Evolutionary conservation across 2,888 invertebrate species (phyloP).

Genomic region (Brachynemurus nebulosus): DNA sequence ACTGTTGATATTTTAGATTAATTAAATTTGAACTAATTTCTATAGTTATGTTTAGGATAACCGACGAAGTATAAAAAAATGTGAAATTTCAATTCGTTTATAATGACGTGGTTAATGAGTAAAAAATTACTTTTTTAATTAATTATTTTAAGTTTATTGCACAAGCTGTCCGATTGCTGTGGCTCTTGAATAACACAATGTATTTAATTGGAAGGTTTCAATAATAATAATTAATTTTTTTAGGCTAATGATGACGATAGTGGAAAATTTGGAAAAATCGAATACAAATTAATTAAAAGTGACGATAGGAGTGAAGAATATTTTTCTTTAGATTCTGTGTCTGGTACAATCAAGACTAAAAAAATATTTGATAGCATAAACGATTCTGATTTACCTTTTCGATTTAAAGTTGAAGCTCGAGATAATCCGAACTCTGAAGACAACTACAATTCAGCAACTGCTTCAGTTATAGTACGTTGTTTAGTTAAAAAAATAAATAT

Average conservation of each 20-base stretch:
- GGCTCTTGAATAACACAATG: not conserved
- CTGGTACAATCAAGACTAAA: conserved; percentile 63
- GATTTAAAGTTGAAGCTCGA: conserved; percentile 54
- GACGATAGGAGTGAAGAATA: conserved; percentile 37
- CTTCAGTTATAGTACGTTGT: conserved; percentile 50
- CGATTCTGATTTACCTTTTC: conserved; percentile 51
- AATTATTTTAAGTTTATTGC: not conserved
- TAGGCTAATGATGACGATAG: conserved; percentile 78
- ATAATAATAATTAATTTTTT: conserved; percentile 11
- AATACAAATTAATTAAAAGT: conserved; percentile 41
- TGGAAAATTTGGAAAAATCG: conserved; percentile 65
- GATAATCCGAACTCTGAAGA: conserved; percentile 55
- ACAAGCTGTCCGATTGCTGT: not conserved
- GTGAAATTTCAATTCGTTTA: too few species aligned
- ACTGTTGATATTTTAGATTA: too few species aligned
- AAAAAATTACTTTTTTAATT: too few species aligned
- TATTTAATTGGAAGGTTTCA: conserved; percentile 3
- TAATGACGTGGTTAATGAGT: too few species aligned
- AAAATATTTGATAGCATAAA: conserved; percentile 56
- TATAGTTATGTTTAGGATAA: too few species aligned
- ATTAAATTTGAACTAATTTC: too few species aligned
- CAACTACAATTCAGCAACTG: conserved; percentile 47
- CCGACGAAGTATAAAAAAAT: too few species aligned
- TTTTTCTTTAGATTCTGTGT: conserved; percentile 56
- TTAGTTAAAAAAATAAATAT: conserved; percentile 22